These are phyloP conservation scores for Lepus europaeus DNA, from an alignment of 2,113 vertebrate species.

Conservation along the genomic window DNA sequence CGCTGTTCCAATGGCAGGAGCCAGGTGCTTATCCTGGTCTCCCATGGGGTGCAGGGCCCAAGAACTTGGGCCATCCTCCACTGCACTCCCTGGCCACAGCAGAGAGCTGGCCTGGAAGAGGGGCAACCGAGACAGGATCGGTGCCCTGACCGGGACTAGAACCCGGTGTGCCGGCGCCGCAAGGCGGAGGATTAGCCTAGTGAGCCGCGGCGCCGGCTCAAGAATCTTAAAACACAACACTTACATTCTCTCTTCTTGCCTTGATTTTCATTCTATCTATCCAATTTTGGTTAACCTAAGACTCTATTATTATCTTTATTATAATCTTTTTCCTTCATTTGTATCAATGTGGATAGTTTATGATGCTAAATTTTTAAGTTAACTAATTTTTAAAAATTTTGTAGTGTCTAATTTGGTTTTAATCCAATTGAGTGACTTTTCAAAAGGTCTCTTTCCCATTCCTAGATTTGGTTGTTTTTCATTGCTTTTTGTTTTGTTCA, in stretches of 20 bases:
- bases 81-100: too few species aligned
- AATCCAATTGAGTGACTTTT: background rate
- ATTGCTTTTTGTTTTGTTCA: background rate
- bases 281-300: background rate
- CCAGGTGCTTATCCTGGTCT: too few species aligned
- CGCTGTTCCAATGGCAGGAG: too few species aligned
- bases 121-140: too few species aligned
- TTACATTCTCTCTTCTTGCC: background rate
- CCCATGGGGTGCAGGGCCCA: too few species aligned
- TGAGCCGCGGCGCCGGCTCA: too few species aligned
- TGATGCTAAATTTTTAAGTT: constrained; percentile 1
- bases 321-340: background rate
- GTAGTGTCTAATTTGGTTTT: background rate
- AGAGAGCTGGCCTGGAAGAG: too few species aligned
- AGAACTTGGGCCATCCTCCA: too few species aligned
- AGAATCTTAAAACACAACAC: background rate
- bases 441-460: background rate
- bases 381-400: background rate
- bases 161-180: too few species aligned
- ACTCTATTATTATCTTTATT: background rate
- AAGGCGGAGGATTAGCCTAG: too few species aligned
- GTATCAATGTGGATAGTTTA: background rate
- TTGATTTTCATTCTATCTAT: background rate
- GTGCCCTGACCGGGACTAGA: too few species aligned
- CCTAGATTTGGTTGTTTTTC: background rate